Base-by-base conservation (phyloP, 2,113 vertebrate species). In the Neodontobutis hainanensis region DNA sequence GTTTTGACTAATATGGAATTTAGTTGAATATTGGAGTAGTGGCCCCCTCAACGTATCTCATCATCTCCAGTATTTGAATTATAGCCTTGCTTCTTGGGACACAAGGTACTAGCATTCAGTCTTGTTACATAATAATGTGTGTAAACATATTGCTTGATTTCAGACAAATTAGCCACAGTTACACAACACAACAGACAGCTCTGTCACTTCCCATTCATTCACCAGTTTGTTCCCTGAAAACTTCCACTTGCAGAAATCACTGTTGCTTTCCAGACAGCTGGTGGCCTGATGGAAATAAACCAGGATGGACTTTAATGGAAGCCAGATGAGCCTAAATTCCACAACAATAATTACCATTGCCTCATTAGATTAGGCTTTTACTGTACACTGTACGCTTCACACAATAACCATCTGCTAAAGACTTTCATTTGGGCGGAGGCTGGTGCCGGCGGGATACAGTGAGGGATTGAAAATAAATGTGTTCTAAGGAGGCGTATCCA, bases 271-370 rank as follows among this genome's bases (percentile, higher is more conserved):
- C 81, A 79, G 61, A 85, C 81, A 81, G 79, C 74, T 80, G 75
- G 67, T 75, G 68, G 48, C 61, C 59, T 81, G 51, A 50, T 81
- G 81, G 77, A 87, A 82, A 78, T 14, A 61, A 68, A 75, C 57
- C 58, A 55, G 64, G 40, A 71, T 7, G 2, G 56, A 58, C 45
- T 57, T 27, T 85, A 85, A 91, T 84, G 70, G 60, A 73, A 87
- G 63, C 80, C 90, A 90, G 80, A 89, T 77, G 85, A 86, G 73
- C 67, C 66, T 11, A 19, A 66, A 80, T 84, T 85, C 79, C 82
- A 75, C 78, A 66, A 72, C 75, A 79, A 61, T 82, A 69, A 89
- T 85, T 77, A 86, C 52, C 51, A 19, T 11, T n/a, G 55, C 47
- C 65, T 52, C 72, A 81, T 89, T 84, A 85, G 73, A 77, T 35